These are phyloP conservation scores for Trachurus trachurus DNA, from an alignment of 2,797 vertebrate genomes.

Conservation along the genomic window DNA sequence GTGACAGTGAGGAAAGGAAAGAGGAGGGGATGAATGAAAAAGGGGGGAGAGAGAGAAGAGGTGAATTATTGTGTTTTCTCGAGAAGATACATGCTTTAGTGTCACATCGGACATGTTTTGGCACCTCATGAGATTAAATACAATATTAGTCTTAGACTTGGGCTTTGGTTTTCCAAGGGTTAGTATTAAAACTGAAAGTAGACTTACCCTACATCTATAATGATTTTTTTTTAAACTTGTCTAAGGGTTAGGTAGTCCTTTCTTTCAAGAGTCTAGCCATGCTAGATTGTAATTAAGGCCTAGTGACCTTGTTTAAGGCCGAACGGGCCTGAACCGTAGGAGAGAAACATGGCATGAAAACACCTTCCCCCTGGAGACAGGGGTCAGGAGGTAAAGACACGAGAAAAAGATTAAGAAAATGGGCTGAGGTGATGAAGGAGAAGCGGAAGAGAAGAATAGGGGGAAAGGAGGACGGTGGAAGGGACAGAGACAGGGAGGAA, in stretches of 20 bases:
- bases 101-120: slow-evolving; percentile 82
- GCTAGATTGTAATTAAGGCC: slow-evolving; percentile 62
- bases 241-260: slow-evolving; percentile 60
- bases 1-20: background rate
- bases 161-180: slow-evolving; percentile 80
- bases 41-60: background rate
- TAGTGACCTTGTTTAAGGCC: slow-evolving; percentile 68
- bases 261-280: slow-evolving; percentile 60
- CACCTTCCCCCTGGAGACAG: slow-evolving; percentile 25
- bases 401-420: slow-evolving; percentile 44
- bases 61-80: slow-evolving; percentile 56
- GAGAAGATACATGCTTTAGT: slow-evolving; percentile 71
- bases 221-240: slow-evolving; percentile 31
- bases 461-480: background rate
- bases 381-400: slow-evolving; percentile 41
- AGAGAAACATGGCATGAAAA: slow-evolving; percentile 30
- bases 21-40: background rate
- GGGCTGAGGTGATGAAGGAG: slow-evolving; percentile 37
- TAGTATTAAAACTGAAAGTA: slow-evolving; percentile 59
- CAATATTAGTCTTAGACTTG: slow-evolving; percentile 62
- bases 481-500: slow-evolving; percentile 26
- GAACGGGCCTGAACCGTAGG: slow-evolving; percentile 35
- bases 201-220: slow-evolving; percentile 44
- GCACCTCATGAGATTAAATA: slow-evolving; percentile 73
- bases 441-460: slow-evolving; percentile 1